Evolutionary conservation across 2,888 invertebrate genomes (phyloP), one percentile per base, ranked within the genome.

Genomic region (Hipparchia sbordonii): DNA sequence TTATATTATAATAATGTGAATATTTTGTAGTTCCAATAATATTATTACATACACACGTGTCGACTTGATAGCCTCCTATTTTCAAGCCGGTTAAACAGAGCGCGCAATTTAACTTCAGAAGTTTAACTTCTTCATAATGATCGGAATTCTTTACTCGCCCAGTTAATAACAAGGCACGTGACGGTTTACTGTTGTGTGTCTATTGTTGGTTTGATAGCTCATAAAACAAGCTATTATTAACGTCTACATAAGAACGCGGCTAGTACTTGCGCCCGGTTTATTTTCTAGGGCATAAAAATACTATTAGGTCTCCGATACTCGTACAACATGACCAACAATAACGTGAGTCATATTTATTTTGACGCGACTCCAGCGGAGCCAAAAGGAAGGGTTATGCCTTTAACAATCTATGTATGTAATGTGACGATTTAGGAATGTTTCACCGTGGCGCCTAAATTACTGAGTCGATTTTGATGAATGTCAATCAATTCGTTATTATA

Each of bases 131-230:
- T 39, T 39, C 39, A 56, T 13, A 6, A 56, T 56, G 56, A 56
- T 56, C 13, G 13, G 9, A 62, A 62, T 13, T 62, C 13, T 62
- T 65, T 51, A 65, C 52, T 51, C 10, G 13, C 12, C 51, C 51
- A 51, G 67, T 45, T 57, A 56, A 52, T 52, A 65, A 65, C 65
- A 39, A 7, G 52, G 65, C 67, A 57, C 67, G 60, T 54, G 71
- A 54, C 52, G 56, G 68, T 65, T 62, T 51, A 61, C 63, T 33
- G 46, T 56, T 51, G 59, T 74, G 67, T 68, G 65, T 76, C 74
- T 74, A 74, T 76, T 74, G 75, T 72, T 70, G 70, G 73, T 3
- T 72, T 74, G 60, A 76, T 76, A 74, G 75, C 74, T 72, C 74
- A 63, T 76, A 74, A 76, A 76, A 71, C 46, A 39, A 4, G 68